These are phyloP conservation scores for Melitaea cinxia DNA, from an alignment of 1,140 invertebrate species.

Conservation along the genomic window DNA sequence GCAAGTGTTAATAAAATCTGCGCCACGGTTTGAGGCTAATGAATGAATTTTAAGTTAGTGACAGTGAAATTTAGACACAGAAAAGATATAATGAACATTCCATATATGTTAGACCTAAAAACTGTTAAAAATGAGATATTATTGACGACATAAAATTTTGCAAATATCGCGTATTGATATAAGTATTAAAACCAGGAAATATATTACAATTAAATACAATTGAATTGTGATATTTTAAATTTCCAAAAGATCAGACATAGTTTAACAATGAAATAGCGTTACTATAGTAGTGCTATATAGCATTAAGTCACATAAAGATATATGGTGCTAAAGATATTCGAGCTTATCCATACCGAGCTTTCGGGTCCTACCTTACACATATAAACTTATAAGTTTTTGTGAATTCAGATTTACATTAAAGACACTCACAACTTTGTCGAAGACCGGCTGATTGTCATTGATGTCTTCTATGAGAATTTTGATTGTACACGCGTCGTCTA, in stretches of 20 bases:
- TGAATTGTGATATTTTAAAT: not conserved
- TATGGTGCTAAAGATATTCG: slow-evolving; percentile 14
- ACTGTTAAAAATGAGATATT: slow-evolving; percentile 16
- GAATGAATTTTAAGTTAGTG: slow-evolving; percentile 65
- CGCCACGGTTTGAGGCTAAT: slow-evolving; percentile 71
- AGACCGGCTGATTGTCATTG: slow-evolving; percentile 93
- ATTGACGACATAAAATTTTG: slow-evolving; percentile 21
- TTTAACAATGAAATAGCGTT: slow-evolving; percentile 1
- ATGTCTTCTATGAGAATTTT: slow-evolving; percentile 93
- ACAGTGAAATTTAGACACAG: slow-evolving; percentile 46
- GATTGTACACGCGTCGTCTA: slow-evolving; percentile 94
- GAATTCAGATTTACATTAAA: slow-evolving; percentile 6
- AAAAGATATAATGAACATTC: slow-evolving; percentile 28
- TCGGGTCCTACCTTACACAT: slow-evolving; percentile 12
- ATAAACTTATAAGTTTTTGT: not conserved
- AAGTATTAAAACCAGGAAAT: slow-evolving; percentile 24
- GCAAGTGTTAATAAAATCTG: slow-evolving; percentile 76
- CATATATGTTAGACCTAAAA: slow-evolving; percentile 37
- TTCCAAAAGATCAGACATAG: not conserved
- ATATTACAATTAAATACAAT: too few species aligned
- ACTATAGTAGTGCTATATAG: slow-evolving; percentile 24
- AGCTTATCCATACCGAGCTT: slow-evolving; percentile 28
- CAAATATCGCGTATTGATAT: slow-evolving; percentile 14
- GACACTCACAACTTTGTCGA: slow-evolving; percentile 88
- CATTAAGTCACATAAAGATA: slow-evolving; percentile 13